Evolutionary conservation across 1,140 invertebrate genomes (phyloP).

Genomic region (Drosophila pachea): DNA sequence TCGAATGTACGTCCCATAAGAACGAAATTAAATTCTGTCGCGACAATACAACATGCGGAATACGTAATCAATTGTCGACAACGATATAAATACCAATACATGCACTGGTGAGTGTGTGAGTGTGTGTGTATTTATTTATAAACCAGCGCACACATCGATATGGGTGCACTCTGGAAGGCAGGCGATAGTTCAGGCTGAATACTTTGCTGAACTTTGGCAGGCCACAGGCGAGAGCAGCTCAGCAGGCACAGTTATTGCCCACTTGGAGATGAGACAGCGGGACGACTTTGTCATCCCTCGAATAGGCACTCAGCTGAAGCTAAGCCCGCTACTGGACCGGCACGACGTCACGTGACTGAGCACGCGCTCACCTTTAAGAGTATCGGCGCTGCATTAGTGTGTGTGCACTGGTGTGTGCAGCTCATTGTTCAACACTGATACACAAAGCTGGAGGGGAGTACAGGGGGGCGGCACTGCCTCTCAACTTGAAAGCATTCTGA

Average conservation of each 20-base stretch:
- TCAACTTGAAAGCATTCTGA: conserved; percentile 20
- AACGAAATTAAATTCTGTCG: conserved; percentile 76
- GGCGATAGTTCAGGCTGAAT: conserved; percentile 30
- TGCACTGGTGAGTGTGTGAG: conserved; percentile 1
- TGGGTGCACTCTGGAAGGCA: conserved; percentile 4
- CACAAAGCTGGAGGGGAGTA: background rate
- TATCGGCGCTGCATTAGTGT: background rate
- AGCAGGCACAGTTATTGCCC: conserved; percentile 67
- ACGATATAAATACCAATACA: conserved; percentile 40
- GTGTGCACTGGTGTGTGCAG: conserved; percentile 4
- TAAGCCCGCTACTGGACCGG: background rate
- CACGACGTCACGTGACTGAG: too few species aligned
- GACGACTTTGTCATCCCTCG: background rate
- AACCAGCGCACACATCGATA: background rate
- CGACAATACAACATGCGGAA: conserved; percentile 70
- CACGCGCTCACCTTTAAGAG: conserved; percentile 2
- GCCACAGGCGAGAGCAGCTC: conserved; percentile 34
- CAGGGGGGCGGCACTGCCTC: background rate
- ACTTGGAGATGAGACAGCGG: conserved; percentile 37
- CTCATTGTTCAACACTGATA: conserved; percentile 19
- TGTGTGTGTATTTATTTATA: background rate
- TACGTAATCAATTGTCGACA: conserved; percentile 73
- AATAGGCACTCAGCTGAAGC: background rate
- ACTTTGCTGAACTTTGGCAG: conserved; percentile 40
- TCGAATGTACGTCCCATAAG: conserved; percentile 61